Base-by-base conservation (phyloP, 2,797 vertebrate species). In the Echiichthys vipera region DNA sequence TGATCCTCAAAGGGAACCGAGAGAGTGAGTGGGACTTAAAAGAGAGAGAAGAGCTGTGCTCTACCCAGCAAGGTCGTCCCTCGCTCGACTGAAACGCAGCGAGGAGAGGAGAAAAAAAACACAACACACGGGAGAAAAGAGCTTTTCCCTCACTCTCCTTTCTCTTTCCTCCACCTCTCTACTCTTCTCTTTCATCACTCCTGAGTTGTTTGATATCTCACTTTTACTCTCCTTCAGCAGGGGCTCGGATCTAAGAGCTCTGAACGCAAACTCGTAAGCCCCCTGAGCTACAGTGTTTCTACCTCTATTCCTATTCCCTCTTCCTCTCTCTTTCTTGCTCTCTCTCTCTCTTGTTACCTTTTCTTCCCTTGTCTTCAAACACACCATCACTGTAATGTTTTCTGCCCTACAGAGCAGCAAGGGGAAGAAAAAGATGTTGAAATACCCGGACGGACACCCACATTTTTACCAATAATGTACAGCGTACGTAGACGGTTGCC, bases 11-110 rank as follows among this genome's bases (percentile, higher is more conserved):
- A 94, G 91, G 85, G 84, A 92, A 82, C 77, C 22, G 63, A 79
- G 90, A 79, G 85, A 93, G 84, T 91, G 94, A 94, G 94, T 95
- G 92, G 94, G 94, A 94, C 94, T 94, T 94, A 74, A 94, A 93
- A 94, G 91, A 88, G 85, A 91, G 86, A 89, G 85, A 91, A 93
- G 88, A 86, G 71, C 84, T 67, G 83, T 53, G 85, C 90, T 90
- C 87, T 88, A 89, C 87, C 89, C 87, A 89, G 90, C 92, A 90
- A 94, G 93, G 93, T 94, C 92, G 88, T 89, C 87, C 85, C 88
- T 91, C 82, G 86, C 93, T 91, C 91, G 65, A 81, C 84, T 85
- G 80, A 90, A 89, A 86, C 51, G 61, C 84, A 87, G 84, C 66
- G 39, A 88, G 70, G 77, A 77, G n/a, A n/a, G n/a, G n/a, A 64